Percentiles rank a stretch among this genome's conserved stretches.
These are phyloP conservation scores for Heterocephalus glaber DNA, from an alignment of 2,113 vertebrate species.

Conservation along the genomic window DNA sequence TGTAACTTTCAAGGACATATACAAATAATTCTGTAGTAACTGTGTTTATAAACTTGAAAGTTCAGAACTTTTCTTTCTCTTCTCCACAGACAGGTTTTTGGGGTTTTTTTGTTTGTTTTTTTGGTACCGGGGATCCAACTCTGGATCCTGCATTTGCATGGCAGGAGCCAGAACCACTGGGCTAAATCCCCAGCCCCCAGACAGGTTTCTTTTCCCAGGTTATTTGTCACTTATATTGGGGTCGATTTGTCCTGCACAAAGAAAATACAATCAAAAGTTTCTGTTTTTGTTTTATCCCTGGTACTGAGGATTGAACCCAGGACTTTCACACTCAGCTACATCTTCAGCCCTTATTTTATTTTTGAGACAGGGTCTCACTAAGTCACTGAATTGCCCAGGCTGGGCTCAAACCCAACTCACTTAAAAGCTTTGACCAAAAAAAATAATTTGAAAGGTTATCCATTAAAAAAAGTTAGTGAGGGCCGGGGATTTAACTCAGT, in stretches of 20 bases:
- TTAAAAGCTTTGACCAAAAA: not conserved
- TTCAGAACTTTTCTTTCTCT: slow-evolving; percentile 47
- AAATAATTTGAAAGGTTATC: not conserved
- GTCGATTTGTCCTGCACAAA: slow-evolving; percentile 48
- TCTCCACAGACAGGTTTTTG: not conserved
- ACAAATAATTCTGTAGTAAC: slow-evolving; percentile 22
- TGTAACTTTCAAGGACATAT: slow-evolving; percentile 30
- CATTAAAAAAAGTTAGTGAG: not conserved
- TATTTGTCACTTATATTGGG: not conserved
- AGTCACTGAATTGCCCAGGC: not conserved
- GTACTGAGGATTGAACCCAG: not conserved
- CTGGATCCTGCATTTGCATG: no score
- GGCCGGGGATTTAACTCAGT: no score
- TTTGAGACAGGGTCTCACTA: not conserved
- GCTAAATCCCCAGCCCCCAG: no score
- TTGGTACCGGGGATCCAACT: no score
- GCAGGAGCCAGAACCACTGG: no score
- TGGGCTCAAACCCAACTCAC: not conserved
- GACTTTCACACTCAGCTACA: not conserved
- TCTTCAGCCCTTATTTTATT: not conserved
- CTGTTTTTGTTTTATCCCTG: not conserved
- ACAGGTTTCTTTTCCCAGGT: slow-evolving; percentile 15
- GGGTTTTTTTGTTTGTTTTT: no score
- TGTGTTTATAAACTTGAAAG: slow-evolving; percentile 4
- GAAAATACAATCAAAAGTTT: not conserved